These are phyloP conservation scores for Amphiprion percula DNA, from an alignment of 2,113 vertebrate species.

Conservation along the genomic window DNA sequence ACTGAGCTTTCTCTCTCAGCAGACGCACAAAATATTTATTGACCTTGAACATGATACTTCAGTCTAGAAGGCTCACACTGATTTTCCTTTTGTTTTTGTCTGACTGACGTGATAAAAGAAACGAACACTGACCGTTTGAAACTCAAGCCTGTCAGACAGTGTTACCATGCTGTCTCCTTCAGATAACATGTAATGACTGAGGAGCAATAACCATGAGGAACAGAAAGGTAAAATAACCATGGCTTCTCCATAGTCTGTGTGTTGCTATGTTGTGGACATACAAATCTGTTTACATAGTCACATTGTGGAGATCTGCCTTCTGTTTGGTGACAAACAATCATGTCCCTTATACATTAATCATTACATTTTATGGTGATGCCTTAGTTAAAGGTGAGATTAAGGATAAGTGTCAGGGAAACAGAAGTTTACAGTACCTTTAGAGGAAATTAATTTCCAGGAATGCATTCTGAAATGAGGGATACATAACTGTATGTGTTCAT, in stretches of 20 bases:
- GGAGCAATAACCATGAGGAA: slow-evolving; percentile 2
- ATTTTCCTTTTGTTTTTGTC: slow-evolving; percentile 51
- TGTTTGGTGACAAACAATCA: not conserved
- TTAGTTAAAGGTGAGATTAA: not conserved
- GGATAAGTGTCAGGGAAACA: no score
- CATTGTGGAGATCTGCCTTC: not conserved
- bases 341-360: not conserved
- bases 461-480: no score
- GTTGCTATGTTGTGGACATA: not conserved
- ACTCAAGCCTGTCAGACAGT: slow-evolving; percentile 31
- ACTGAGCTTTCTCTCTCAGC: slow-evolving; percentile 24
- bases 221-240: slow-evolving; percentile 12
- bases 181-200: slow-evolving; percentile 13
- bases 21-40: slow-evolving; percentile 57
- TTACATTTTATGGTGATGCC: not conserved
- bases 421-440: no score
- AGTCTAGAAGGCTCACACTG: slow-evolving; percentile 18
- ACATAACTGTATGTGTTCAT: no score
- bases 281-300: not conserved
- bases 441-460: no score
- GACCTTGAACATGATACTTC: slow-evolving; percentile 45
- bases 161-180: slow-evolving; percentile 49
- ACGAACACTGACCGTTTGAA: slow-evolving; percentile 39
- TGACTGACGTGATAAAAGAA: slow-evolving; percentile 40
- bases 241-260: not conserved